phyloP scores from a whole-genome alignment of 2,113 vertebrate species.

The Leptosomus discolor region DNA sequence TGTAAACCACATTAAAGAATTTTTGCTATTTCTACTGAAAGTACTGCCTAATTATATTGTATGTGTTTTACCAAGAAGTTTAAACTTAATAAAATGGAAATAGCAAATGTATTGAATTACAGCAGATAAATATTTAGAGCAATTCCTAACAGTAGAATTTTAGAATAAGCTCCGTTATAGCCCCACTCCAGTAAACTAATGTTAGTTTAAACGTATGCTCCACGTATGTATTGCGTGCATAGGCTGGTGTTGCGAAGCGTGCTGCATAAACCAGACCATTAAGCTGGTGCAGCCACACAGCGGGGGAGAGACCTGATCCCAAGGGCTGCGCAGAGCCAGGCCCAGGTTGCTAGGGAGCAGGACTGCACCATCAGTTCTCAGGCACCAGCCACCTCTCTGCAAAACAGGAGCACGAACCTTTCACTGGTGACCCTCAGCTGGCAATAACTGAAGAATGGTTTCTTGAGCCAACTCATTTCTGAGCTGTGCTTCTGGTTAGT shows the following conservation, averaged over 20 bases:
- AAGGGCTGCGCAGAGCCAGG: neutral
- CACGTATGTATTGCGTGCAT: fast-evolving
- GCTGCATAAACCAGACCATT: neutral
- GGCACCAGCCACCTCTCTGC: neutral
- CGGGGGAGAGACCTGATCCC: fast-evolving
- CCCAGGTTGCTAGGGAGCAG: neutral
- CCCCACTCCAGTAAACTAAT: neutral
- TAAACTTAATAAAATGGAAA: neutral
- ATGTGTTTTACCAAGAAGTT: neutral
- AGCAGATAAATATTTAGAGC: neutral
- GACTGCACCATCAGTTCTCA: fast-evolving
- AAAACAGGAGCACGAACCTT: neutral
- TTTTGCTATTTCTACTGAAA: neutral
- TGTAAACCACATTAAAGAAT: neutral
- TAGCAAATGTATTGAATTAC: neutral
- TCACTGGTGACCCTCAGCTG: neutral
- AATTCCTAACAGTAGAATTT: neutral
- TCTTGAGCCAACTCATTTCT: neutral
- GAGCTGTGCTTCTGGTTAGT: neutral
- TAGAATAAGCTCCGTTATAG: neutral
- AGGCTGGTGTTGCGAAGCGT: neutral
- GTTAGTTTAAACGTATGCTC: neutral
- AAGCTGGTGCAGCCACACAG: fast-evolving
- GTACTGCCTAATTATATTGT: neutral
- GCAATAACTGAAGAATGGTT: neutral